Conservation (phyloP, 1,140 invertebrate species). For the Lineus longissimus region DNA sequence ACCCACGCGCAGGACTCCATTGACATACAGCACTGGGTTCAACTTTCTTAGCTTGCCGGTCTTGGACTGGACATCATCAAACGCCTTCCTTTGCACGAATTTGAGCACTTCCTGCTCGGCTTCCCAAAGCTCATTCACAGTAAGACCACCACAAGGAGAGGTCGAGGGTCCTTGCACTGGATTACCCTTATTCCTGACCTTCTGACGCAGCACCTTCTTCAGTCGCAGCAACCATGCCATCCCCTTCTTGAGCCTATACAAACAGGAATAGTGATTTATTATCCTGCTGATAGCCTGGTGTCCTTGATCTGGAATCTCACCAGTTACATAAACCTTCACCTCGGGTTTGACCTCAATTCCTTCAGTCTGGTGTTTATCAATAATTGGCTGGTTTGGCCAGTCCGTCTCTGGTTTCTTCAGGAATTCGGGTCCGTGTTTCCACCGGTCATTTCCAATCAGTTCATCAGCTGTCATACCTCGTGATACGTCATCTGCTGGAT, state of each 20-base stretch:
- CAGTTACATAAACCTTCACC: not conserved
- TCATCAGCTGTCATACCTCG: conserved; percentile 14
- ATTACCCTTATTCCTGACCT: too few relatives aligned
- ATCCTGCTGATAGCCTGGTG: not conserved
- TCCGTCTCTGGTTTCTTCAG: conserved; percentile 9
- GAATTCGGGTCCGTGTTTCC: conserved; percentile 21
- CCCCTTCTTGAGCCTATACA: conserved; percentile 3
- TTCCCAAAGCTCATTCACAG: too few relatives aligned
- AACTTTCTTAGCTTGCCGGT: conserved; percentile 2
- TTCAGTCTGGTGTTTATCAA: not conserved
- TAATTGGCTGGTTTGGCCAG: conserved; percentile 11
- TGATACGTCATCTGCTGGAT: conserved; percentile 29
- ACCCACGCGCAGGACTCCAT: conserved; percentile 11
- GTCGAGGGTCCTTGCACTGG: too few relatives aligned
- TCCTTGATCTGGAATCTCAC: not conserved
- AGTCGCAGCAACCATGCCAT: conserved; percentile 1
- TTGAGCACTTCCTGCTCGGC: not conserved
- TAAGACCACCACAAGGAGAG: too few relatives aligned
- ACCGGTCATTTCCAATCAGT: not conserved
- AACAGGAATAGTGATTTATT: conserved; percentile 11
- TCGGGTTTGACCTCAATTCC: not conserved
- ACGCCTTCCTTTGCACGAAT: not conserved
- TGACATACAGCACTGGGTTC: conserved; percentile 10
- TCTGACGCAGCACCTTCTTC: too few relatives aligned
- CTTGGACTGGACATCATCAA: conserved; percentile 3